Base-by-base conservation (phyloP, 2,797 vertebrate species). In the Pseudochromis fuscus region DNA sequence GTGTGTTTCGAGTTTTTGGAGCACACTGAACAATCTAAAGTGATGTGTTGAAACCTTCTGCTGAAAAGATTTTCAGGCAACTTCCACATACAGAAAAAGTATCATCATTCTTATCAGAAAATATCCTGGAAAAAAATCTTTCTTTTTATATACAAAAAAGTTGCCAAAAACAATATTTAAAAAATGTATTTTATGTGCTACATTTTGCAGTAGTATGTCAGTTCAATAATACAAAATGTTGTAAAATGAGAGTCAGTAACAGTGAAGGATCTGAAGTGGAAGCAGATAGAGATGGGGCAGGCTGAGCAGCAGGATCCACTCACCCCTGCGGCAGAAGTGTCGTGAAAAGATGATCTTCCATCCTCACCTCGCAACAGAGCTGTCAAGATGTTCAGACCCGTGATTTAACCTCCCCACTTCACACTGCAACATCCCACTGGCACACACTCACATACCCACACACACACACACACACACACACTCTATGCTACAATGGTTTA, bases 351-450 rank as follows among this genome's bases (percentile, higher is more conserved):
- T 84, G 86, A 90, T 89, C 88, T 82, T 81, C 86, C 79, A 76
- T 85, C 74, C 59, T 87, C 86, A 85, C 87, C 79, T 87, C 69
- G 37, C 86, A 83, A 82, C 84, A 75, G 79, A 80, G 86, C 89
- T 88, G 82, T 89, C 87, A 87, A 84, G 81, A 87, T 80, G 84
- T 83, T 90, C 82, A 83, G 85, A 85, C 73, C 72, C 27, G 71
- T 77, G 87, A 91, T 88, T 91, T 84, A 85, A 85, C 85, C 87
- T 78, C 79, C 53, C 53, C 72, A 57, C 71, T 78, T 82, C 77
- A 74, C 73, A 44, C 65, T 50, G 68, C 61, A 75, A 68, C 76
- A 70, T 70, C 77, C 70, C 50, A 6, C 64, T 16, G 4, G 53
- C 63, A 49, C 73, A 55, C 67, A 66, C 57, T 42, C 46, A 23